Conservation (phyloP, 2,888 invertebrate genomes). For the Cordylochernes scorpioides region DNA sequence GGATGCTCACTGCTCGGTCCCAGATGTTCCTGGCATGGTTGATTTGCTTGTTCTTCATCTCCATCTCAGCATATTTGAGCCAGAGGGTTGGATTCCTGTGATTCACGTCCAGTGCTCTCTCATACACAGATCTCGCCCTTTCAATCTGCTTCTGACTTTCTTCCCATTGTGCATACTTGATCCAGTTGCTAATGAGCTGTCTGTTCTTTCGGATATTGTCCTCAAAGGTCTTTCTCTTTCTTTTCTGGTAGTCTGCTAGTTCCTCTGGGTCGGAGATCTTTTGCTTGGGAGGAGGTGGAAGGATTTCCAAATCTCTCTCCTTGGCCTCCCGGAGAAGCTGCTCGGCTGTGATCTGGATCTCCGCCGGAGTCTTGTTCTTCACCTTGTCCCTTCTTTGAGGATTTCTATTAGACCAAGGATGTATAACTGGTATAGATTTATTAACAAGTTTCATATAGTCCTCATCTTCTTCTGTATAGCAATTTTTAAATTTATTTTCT, state of each 20-base stretch:
- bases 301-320: conserved; percentile 86
- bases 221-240: conserved; percentile 83
- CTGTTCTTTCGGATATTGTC: conserved; percentile 92
- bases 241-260: conserved; percentile 74
- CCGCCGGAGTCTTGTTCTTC: conserved; percentile 93
- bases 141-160: conserved; percentile 89
- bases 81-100: conserved; percentile 87
- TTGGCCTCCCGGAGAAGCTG: conserved; percentile 93
- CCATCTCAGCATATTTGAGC: conserved; percentile 95
- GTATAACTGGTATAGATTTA: too few species aligned
- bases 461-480: too few species aligned
- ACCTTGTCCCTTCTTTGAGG: too few species aligned
- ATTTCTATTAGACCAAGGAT: too few species aligned
- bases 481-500: too few species aligned
- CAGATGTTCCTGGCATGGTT: conserved; percentile 95
- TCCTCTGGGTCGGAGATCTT: conserved; percentile 97
- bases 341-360: conserved; percentile 97
- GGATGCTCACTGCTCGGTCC: conserved; percentile 86
- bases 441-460: too few species aligned
- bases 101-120: conserved; percentile 85
- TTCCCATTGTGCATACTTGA: conserved; percentile 98
- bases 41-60: conserved; percentile 55
- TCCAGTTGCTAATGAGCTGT: conserved; percentile 85
- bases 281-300: conserved; percentile 90
- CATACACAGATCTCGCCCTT: conserved; percentile 67